Conservation (phyloP, 92 coral and sea anemone genomes). For the Siderastrea radians region DNA sequence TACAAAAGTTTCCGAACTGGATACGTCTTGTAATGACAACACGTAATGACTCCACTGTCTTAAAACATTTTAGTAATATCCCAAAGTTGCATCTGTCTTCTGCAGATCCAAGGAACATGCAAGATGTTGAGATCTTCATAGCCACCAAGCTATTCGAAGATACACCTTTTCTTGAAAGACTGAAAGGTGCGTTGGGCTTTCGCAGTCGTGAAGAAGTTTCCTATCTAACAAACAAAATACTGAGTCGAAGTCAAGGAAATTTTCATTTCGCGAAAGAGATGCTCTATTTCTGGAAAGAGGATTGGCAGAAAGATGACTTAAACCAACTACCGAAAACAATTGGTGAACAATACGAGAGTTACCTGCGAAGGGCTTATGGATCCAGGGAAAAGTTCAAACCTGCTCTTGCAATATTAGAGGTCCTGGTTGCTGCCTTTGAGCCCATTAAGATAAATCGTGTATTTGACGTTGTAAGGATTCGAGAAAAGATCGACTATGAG, state of each 20-base stretch:
- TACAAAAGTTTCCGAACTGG: slow-evolving; percentile 73
- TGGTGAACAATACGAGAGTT: slow-evolving; percentile 65
- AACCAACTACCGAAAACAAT: slow-evolving; percentile 70
- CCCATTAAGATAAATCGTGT: slow-evolving; percentile 45
- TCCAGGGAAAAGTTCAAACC: slow-evolving; percentile 52
- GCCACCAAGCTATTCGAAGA: slow-evolving; percentile 24
- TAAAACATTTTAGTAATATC: slow-evolving; percentile 17
- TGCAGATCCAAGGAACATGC: slow-evolving; percentile 71
- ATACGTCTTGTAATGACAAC: slow-evolving; percentile 67
- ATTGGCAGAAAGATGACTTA: slow-evolving; percentile 20
- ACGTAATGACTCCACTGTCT: slow-evolving; percentile 68
- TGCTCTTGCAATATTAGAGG: slow-evolving; percentile 66
- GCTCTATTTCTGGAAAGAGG: slow-evolving; percentile 35
- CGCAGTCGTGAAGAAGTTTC: slow-evolving; percentile 23
- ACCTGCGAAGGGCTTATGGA: slow-evolving; percentile 66
- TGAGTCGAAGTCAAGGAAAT: slow-evolving; percentile 77
- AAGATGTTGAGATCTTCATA: slow-evolving; percentile 70
- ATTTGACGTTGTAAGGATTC: slow-evolving; percentile 38
- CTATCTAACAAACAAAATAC: slow-evolving; percentile 21
- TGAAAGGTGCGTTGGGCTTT: slow-evolving; percentile 6
- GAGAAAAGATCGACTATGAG: slow-evolving; percentile 54
- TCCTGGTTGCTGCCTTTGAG: slow-evolving; percentile 68
- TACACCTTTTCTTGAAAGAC: slow-evolving; percentile 2
- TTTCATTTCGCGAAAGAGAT: slow-evolving; percentile 74
- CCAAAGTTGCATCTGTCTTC: slow-evolving; percentile 36